Evolutionary conservation across 2,888 invertebrate genomes (phyloP), one percentile per base, ranked within the genome.

Genomic region (Uropetala carovei): DNA sequence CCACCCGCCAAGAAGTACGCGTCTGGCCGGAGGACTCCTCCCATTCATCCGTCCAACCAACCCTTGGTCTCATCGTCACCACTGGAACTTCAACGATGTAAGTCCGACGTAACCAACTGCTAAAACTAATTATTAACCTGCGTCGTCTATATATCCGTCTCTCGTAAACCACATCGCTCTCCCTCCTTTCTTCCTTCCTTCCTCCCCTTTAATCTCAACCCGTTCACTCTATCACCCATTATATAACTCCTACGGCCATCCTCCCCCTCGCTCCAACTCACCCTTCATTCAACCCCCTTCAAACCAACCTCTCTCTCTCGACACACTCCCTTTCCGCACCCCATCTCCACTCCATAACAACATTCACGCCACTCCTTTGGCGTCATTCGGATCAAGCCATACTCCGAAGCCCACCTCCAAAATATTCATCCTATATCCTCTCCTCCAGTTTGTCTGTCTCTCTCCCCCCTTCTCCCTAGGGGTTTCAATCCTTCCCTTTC

Each of bases 301-400:
- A 43, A 43, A 43, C 3, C 43, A 43, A 43, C 43, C 43, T 5
- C 1, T 16, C 16, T 18, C 75, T n/a, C 75, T 0, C n/a, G 10
- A 75, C 22, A 22, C 75, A 16, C 27, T 22, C 22, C 13, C 18
- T 16, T 60, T 8, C 10, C 10, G n/a, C 22, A 75, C n/a, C 22
- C 75, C 75, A 27, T 22, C 22, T 75, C n/a, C n/a, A 3, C 75
- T 0, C 27, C 75, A 27, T 75, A 75, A 75, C 75, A 75, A 27
- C 75, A 75, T 75, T 75, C 27, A n/a, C 75, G n/a, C 75, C 10
- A 75, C 75, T n/a, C 75, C 27, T 27, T 75, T 75, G 75, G 75
- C 75, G 43, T 30, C 89, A 11, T 64, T 27, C 86, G 27, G 64
- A 43, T 64, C 89, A 30, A 75, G 27, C 75, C 27, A 27, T 8